Base-by-base conservation (phyloP, 2,797 vertebrate genomes). In the Poecilia gillii region DNA sequence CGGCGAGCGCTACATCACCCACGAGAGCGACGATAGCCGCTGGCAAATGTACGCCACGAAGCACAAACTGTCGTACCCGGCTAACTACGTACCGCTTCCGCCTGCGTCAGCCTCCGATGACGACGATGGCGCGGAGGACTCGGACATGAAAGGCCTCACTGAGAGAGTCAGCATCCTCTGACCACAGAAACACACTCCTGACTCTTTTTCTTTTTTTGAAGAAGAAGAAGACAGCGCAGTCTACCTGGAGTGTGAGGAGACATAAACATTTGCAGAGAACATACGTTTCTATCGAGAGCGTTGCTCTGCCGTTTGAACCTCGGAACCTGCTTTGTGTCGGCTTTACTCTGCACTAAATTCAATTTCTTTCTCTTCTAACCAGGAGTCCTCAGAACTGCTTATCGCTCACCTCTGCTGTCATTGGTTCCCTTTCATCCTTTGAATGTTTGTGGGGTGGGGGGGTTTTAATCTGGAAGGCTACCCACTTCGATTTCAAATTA, bases 141-240 rank as follows among this genome's bases (percentile, higher is more conserved):
- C 93, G 0, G 97, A 97, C 31, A 91, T 97, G 91, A 96, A 97
- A 91, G 96, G 97, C 23, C 95, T 98, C 83, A 96, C 97, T 0
- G 97, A 98, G 90, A 94, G 97, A 31, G 97, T 98, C 91, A 98
- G 97, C 91, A 94, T 97, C 89, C 97, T 98, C 83, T 98, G 94
- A 94, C 82, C 72, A 55, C 73, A 82, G 46, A 81, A 33, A 82
- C 36, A 47, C 3, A 1, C 7, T 71, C 41, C 20, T 11, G 66
- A 70, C 39, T 70, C 0, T 41, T 41, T 39, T 36, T 62, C 36
- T 59, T 31, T 59, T 31, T 20, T 3, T n/a, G 25, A 13, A 33
- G 33, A 59, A 33, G 33, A 59, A 53, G 66, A 68, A 28, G 33
- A 31, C 28, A 41, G 4, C 18, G 45, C 23, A 23, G 59, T 62